These are phyloP conservation scores for Marasmarcha lunaedactyla DNA, from an alignment of 2,888 invertebrate genomes.

Conservation along the genomic window DNA sequence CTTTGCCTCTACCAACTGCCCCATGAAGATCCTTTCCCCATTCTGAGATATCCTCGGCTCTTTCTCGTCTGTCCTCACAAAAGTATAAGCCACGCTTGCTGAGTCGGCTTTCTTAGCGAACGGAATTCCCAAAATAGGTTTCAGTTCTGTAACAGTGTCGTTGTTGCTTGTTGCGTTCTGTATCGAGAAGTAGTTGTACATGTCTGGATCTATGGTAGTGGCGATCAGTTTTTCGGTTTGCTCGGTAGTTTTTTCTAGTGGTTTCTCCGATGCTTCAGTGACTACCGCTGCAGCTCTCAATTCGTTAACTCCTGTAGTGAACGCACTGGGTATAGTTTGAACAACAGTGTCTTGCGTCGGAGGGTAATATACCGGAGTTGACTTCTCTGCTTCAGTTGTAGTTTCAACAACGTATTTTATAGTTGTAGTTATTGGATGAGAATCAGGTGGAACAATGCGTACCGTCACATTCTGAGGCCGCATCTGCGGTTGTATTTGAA, in stretches of 20 bases:
- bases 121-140: conserved; percentile 38
- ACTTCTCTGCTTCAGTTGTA: conserved; percentile 31
- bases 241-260: conserved; percentile 43
- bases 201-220: conserved; percentile 29
- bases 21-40: conserved; percentile 39
- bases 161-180: conserved; percentile 32
- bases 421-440: conserved; percentile 38
- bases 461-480: conserved; percentile 29
- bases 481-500: too few relatives aligned
- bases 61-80: conserved; percentile 40
- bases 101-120: conserved; percentile 44
- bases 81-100: conserved; percentile 48
- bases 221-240: conserved; percentile 22
- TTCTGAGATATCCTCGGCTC: conserved; percentile 37
- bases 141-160: conserved; percentile 33
- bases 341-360: conserved; percentile 32
- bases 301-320: conserved; percentile 65
- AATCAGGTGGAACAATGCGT: conserved; percentile 29
- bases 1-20: conserved; percentile 54
- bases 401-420: conserved; percentile 37
- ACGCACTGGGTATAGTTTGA: conserved; percentile 40
- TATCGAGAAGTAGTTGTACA: conserved; percentile 26
- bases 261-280: conserved; percentile 69
- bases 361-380: conserved; percentile 57
- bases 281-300: conserved; percentile 71